phyloP scores from a whole-genome alignment of 2,113 vertebrate species.

The Ochotona curzoniae region DNA sequence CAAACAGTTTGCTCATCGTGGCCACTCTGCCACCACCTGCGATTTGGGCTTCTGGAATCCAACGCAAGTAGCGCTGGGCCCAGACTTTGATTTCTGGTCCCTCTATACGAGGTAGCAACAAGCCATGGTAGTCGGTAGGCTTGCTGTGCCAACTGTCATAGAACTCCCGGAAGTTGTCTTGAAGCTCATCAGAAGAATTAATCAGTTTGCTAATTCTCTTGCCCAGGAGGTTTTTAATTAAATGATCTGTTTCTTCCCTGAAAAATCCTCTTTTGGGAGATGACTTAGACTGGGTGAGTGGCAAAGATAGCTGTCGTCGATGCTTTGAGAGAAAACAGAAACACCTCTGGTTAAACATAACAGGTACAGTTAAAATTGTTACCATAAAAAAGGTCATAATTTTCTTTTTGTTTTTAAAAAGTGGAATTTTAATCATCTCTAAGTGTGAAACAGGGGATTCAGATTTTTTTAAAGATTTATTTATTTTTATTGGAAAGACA shows the following conservation, averaged over 20 bases:
- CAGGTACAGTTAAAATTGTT: neutral
- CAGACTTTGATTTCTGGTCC: slow-evolving; percentile 90
- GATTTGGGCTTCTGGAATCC: slow-evolving; percentile 93
- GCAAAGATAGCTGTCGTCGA: slow-evolving; percentile 93
- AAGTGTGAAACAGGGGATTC: too few species aligned
- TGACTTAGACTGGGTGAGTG: slow-evolving; percentile 88
- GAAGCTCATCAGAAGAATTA: slow-evolving; percentile 88
- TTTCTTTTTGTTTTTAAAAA: too few species aligned
- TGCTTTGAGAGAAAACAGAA: slow-evolving; percentile 85
- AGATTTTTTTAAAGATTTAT: too few species aligned
- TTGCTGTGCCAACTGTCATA: slow-evolving; percentile 91
- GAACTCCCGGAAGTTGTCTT: slow-evolving; percentile 86
- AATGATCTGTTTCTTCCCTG: slow-evolving; percentile 92
- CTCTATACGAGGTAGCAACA: slow-evolving; percentile 90
- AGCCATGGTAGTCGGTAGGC: slow-evolving; percentile 88
- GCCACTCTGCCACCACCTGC: slow-evolving; percentile 89
- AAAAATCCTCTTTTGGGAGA: slow-evolving; percentile 93
- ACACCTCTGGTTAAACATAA: slow-evolving; percentile 46
- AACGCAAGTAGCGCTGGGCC: slow-evolving; percentile 93
- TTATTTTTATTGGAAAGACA: too few species aligned
- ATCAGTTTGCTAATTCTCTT: slow-evolving; percentile 93
- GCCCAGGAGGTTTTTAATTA: slow-evolving; percentile 93
- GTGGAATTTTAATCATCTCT: too few species aligned
- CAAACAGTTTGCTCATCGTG: slow-evolving; percentile 86
- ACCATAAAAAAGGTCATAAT: neutral